A percentile compares a stretch with the other conserved stretches of the same genome.
Conservation (phyloP, 2,113 vertebrate species). For the Hemichromis elongatus region DNA sequence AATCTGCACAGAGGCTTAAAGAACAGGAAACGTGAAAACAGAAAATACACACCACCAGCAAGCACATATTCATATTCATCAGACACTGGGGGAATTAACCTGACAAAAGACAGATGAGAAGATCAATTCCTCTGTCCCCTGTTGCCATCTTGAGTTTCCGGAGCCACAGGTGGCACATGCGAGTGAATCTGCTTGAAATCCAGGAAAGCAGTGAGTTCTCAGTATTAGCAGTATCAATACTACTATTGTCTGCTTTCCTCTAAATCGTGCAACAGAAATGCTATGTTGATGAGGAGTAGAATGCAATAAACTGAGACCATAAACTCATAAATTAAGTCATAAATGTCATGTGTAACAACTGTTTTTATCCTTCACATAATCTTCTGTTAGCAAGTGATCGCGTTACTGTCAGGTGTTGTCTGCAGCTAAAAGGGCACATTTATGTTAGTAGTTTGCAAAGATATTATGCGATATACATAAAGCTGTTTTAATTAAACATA, state of each 20-base stretch:
- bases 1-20: not conserved
- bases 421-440: not conserved
- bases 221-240: accelerated
- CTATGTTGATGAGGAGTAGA: not conserved
- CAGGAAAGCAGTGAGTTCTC: not conserved
- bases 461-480: not conserved
- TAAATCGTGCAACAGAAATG: not conserved
- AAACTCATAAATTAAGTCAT: not conserved
- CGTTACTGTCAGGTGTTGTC: not conserved
- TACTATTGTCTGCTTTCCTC: not conserved
- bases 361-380: not conserved
- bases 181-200: not conserved
- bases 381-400: not conserved
- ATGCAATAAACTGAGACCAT: not conserved
- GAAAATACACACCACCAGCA: not conserved
- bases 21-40: not conserved
- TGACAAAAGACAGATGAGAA: not conserved
- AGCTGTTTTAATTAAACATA: not conserved
- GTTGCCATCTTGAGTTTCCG: not conserved
- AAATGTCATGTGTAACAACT: not conserved
- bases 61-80: not conserved
- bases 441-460: not conserved
- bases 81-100: not conserved
- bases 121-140: not conserved
- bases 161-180: not conserved